A percentile compares a stretch with the other conserved stretches of the same genome.
These are phyloP conservation scores for Zaprionus kolodkinae DNA, from an alignment of 1,140 invertebrate genomes.

Conservation along the genomic window DNA sequence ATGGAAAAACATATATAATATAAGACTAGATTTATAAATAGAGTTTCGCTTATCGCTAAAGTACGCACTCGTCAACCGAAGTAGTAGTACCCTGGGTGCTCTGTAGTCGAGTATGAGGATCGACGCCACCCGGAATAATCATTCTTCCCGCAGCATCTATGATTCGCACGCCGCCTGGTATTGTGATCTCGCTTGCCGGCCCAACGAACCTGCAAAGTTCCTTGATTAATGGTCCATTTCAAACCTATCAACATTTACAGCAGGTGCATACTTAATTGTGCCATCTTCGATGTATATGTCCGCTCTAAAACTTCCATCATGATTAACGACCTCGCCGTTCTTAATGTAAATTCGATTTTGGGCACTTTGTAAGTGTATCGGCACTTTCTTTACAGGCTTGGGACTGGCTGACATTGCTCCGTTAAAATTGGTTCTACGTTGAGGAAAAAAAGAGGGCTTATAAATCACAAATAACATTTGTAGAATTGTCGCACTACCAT, in stretches of 20 bases:
- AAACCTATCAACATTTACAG: not conserved
- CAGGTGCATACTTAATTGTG: conserved; percentile 73
- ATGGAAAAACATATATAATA: not conserved
- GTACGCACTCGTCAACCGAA: conserved; percentile 89
- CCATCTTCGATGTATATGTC: conserved; percentile 86
- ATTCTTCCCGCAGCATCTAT: conserved; percentile 93
- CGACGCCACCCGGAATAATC: conserved; percentile 94
- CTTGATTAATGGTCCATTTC: not conserved
- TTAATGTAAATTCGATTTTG: conserved; percentile 97
- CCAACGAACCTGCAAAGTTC: conserved; percentile 56
- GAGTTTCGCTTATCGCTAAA: not conserved
- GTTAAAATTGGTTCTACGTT: conserved; percentile 5
- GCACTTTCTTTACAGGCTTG: conserved; percentile 94
- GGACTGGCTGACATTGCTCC: conserved; percentile 76
- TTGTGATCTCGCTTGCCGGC: conserved; percentile 89
- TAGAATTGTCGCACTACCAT: too few species aligned
- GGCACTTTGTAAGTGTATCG: conserved; percentile 96
- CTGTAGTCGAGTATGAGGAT: conserved; percentile 95
- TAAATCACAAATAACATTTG: not conserved
- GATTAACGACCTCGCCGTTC: conserved; percentile 97
- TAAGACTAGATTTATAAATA: too few species aligned
- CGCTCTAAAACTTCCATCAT: conserved; percentile 94
- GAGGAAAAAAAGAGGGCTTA: not conserved
- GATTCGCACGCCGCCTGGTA: conserved; percentile 90
- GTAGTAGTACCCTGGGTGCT: conserved; percentile 93